Conservation (phyloP, 2,113 vertebrate genomes). For the Polypterus senegalus region DNA sequence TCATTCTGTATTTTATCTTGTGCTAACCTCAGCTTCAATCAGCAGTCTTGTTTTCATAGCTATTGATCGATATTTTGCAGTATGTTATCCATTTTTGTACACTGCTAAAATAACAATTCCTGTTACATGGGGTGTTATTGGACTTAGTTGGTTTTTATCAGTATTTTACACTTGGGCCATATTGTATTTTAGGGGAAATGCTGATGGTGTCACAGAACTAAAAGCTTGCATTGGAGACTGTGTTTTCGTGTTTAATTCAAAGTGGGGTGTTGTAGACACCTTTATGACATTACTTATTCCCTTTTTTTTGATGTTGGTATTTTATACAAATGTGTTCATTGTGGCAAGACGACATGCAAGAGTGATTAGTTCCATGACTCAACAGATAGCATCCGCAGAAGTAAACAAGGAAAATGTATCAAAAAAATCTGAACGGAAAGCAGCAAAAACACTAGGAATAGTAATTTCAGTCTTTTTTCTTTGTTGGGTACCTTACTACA, state of each 20-base stretch:
- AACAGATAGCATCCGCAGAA: not conserved
- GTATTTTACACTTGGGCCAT: not conserved
- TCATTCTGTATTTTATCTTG: not conserved
- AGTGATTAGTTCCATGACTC: not conserved
- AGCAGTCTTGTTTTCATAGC: slow-evolving; percentile 1
- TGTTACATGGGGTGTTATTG: not conserved
- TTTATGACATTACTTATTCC: slow-evolving; percentile 2
- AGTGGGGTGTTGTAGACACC: slow-evolving; percentile 2
- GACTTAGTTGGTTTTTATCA: slow-evolving; percentile 1
- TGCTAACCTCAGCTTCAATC: slow-evolving; percentile 5
- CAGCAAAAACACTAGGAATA: slow-evolving; percentile 11
- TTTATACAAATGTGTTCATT: slow-evolving; percentile 7
- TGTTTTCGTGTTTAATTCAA: not conserved
- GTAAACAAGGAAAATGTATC: not conserved
- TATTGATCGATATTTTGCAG: slow-evolving; percentile 4
- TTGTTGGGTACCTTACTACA: slow-evolving; percentile 9
- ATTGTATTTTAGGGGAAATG: slow-evolving; percentile 2
- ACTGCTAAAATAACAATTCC: slow-evolving; percentile 2
- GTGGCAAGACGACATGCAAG: slow-evolving; percentile 2
- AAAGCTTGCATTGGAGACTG: not conserved
- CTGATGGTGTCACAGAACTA: not conserved
- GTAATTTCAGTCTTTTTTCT: slow-evolving; percentile 3
- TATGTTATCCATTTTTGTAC: slow-evolving; percentile 8
- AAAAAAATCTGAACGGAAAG: slow-evolving; percentile 1
- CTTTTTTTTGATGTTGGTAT: not conserved